Conservation (phyloP, 2,888 invertebrate species). For the Sympetrum striolatum region DNA sequence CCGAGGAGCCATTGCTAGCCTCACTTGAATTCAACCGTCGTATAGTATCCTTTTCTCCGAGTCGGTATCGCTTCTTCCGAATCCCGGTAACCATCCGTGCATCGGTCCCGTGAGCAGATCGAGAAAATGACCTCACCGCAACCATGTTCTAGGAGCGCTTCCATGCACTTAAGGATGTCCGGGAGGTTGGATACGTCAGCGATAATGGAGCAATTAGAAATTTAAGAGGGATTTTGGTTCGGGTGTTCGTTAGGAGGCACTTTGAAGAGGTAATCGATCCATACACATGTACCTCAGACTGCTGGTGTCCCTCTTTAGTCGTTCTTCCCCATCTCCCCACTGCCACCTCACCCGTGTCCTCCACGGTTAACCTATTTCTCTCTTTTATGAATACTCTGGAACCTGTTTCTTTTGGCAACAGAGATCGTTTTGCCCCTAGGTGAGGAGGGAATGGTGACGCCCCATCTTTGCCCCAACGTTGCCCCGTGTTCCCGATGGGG, state of each 20-base stretch:
- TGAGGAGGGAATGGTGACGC: conserved; percentile 28
- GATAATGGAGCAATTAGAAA: not conserved
- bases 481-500: not conserved
- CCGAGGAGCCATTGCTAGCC: conserved; percentile 46
- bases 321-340: not conserved
- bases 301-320: not conserved
- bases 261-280: not conserved
- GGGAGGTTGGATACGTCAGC: conserved; percentile 1
- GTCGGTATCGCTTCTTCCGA: not conserved
- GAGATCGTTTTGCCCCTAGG: not conserved
- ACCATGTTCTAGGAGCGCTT: not conserved
- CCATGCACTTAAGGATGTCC: not conserved
- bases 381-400: not conserved
- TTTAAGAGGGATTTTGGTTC: not conserved
- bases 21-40: conserved; percentile 30
- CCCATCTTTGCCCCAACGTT: not conserved
- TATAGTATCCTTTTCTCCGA: not conserved
- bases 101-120: not conserved
- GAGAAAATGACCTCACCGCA: not conserved
- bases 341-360: not conserved
- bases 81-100: not conserved
- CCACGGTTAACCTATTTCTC: not conserved
- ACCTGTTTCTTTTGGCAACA: not conserved
- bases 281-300: not conserved
- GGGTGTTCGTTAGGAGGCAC: not conserved